Conservation (phyloP, 2,113 vertebrate genomes). For the Stegostoma tigrinum region DNA sequence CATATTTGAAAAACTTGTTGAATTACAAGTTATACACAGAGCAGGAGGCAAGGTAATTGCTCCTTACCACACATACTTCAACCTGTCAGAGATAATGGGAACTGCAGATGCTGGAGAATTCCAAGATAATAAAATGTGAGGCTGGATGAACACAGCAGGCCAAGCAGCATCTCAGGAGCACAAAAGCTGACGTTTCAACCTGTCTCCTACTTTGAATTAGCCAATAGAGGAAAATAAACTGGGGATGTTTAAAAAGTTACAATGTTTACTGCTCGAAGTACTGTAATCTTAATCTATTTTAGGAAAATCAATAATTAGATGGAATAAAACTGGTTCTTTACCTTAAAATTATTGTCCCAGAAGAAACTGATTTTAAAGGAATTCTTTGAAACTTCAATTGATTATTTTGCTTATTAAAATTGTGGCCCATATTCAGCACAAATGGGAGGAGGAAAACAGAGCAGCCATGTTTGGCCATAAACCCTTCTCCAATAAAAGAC, state of each 20-base stretch:
- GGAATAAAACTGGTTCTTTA: no score
- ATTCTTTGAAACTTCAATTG: not conserved
- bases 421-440: not conserved
- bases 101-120: no score
- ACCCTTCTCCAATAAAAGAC: not conserved
- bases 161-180: no score
- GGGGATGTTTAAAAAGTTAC: not conserved
- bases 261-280: not conserved
- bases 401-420: not conserved
- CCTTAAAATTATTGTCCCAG: not conserved
- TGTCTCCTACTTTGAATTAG: not conserved
- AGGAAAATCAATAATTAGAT: not conserved
- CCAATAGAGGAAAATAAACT: not conserved
- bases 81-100: no score
- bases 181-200: no score
- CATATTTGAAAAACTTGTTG: not conserved
- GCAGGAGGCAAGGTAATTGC: not conserved
- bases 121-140: no score
- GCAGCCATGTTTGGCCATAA: not conserved
- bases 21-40: not conserved
- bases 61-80: not conserved
- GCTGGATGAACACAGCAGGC: no score
- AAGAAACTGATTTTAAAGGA: not conserved
- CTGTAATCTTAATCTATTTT: not conserved
- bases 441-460: not conserved